Evolutionary conservation across 1,140 invertebrate genomes (phyloP), one percentile per base, ranked within the genome.

Genomic region (Augochlora pura): DNA sequence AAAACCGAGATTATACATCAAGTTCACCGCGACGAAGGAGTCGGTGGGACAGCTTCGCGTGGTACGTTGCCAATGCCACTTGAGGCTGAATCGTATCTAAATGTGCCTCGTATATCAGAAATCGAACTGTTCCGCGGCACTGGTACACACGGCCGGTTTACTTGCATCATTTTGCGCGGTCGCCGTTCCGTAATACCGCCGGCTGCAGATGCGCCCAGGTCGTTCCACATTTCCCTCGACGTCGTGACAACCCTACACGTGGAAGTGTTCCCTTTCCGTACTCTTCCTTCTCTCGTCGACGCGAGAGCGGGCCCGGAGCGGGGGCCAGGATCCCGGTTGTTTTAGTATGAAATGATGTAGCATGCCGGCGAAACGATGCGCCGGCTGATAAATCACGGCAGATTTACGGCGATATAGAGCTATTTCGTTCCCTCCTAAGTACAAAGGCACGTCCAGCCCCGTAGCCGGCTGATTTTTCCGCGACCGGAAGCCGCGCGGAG

Each of bases 41-140:
- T 21, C 38, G 12, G 14, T 27, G 38, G 49, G 77, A 67, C 68
- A 42, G 69, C 25, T 23, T 23, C 60, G 69, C 21, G 39, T 77
- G 77, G 60, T 46, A 65, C 77, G 82, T 81, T 60, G 77, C 63
- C 74, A 77, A 75, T 84, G 76, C 68, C 75, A 71, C 79, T 87
- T 81, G 82, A 67, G 68, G 72, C 70, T 57, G 82, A 87, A 84
- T 82, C 82, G 79, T 86, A 82, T 87, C 80, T 85, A 81, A 87
- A 86, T 84, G 86, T 77, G 62, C 62, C 83, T 84, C 86, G 81
- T 87, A 84, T 84, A 86, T 87, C 86, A 86, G 79, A 86, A 78
- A 85, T 86, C 82, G 80, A 87, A 79, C 78, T 77, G 72, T 81
- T 84, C 68, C 76, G 71, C 65, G 59, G 65, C 39, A 57, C 62